Evolutionary conservation across 2,888 invertebrate species (phyloP).

Genomic region (Notocelia uddmanniana): DNA sequence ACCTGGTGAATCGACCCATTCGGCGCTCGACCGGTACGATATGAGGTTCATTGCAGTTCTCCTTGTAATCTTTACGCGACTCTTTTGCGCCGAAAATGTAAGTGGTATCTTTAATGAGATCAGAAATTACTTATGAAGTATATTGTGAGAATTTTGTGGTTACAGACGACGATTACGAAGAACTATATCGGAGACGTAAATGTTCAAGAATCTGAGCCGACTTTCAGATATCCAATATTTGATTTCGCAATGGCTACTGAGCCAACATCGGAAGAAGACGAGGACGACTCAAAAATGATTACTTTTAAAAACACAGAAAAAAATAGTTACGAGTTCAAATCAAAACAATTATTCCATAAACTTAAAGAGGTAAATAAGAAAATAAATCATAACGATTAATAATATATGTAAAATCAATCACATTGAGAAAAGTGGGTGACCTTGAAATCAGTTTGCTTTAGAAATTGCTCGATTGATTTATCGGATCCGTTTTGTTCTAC

Average conservation of each 20-base stretch:
- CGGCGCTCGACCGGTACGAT: conserved; percentile 52
- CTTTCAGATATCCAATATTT: not conserved
- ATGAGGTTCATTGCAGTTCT: conserved; percentile 63
- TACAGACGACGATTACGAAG: conserved; percentile 63
- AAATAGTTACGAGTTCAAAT: conserved; percentile 53
- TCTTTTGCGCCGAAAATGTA: conserved; percentile 62
- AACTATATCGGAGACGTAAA: conserved; percentile 29
- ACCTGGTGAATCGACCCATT: conserved; percentile 52
- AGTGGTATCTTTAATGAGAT: conserved; percentile 45
- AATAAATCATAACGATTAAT: conserved; percentile 51
- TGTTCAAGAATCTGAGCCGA: conserved; percentile 1
- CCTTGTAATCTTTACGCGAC: conserved; percentile 56
- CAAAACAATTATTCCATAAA: conserved; percentile 48
- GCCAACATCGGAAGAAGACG: not conserved
- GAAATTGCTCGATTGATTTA: conserved; percentile 41
- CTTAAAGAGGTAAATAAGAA: conserved; percentile 62
- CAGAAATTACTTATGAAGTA: not conserved
- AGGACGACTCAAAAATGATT: conserved; percentile 54
- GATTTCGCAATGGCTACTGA: not conserved
- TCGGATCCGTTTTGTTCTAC: conserved; percentile 43
- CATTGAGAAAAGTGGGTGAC: conserved; percentile 34
- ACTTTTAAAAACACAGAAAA: conserved; percentile 53
- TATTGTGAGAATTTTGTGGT: not conserved
- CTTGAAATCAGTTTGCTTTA: conserved; percentile 40
- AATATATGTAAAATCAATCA: conserved; percentile 29